Base-by-base conservation (phyloP, 1,140 invertebrate genomes). In the Drosophila elegans region DNA sequence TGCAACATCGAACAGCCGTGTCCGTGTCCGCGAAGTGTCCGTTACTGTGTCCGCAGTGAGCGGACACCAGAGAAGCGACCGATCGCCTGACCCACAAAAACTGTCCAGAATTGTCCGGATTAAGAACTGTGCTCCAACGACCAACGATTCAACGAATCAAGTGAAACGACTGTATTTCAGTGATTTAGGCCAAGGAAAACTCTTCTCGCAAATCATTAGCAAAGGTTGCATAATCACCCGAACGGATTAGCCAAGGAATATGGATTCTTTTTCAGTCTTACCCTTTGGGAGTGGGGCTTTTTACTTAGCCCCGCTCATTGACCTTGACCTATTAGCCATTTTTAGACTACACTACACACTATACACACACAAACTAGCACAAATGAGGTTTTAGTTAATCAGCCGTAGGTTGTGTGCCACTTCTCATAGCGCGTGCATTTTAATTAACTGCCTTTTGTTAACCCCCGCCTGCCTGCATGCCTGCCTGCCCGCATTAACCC, bases 251-350 rank as follows among this genome's bases (percentile, higher is more conserved):
- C 39, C 36, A 48, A 11, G 29, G 38, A 29, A 36, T 59, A 53
- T 53, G 34, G 13, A 34, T 38, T 25, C 11, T 53, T 39, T 51
- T 53, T 39, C 34, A 53, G 51, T 16, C 11, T n/a, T 53, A 3
- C 11, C 34, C 34, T 10, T 13, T 25, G 34, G 51, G 25, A 25
- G 42, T 6, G 41, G 39, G 42, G 39, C 46, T 59, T 63, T 63
- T 60, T 63, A 66, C 74, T 78, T 85, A 74, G 69, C 45, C 45
- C 46, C 46, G 32, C 12, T 39, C 39, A 66, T 72, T 86, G 83
- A 86, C 83, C 84, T 88, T 89, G 75, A 88, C 84, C 84, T 88
- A 80, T 69, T 88, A 79, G 75, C 61, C 78, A 83, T 74, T 74
- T 74, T 59, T 80, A 89, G 79, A 61, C 16, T 21, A 1, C 16